A percentile compares a stretch with the other conserved stretches of the same genome.
phyloP scores from a whole-genome alignment of 2,888 invertebrate species.

The Heliothis peltigera region DNA sequence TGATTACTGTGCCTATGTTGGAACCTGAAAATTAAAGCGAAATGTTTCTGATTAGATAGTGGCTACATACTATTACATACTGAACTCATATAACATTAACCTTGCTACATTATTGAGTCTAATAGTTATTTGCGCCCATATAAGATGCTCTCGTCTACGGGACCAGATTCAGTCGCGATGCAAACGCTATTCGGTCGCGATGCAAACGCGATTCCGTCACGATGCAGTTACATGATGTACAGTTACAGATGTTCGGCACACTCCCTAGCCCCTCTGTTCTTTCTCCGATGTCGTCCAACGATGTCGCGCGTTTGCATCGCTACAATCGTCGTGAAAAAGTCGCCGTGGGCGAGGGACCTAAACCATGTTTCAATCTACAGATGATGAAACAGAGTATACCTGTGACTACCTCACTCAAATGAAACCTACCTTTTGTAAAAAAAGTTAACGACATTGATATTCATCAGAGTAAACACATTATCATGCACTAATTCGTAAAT shows the following conservation, averaged over 20 bases:
- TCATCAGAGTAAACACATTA: constrained; percentile 24
- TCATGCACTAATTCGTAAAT: constrained; percentile 27
- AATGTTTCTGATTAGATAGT: constrained; percentile 12
- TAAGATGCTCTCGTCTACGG: no score
- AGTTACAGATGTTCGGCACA: no score
- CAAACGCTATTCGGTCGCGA: no score
- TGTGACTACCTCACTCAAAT: not conserved
- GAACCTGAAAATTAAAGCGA: constrained; percentile 91
- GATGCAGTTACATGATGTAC: not conserved
- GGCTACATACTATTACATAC: not conserved
- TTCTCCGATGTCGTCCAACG: no score
- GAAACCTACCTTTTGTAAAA: not conserved
- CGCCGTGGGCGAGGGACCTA: no score
- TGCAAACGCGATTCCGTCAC: no score
- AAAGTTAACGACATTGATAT: constrained; percentile 25
- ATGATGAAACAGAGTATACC: not conserved
- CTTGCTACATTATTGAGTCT: not conserved
- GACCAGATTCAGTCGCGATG: no score
- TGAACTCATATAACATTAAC: not conserved
- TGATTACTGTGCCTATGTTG: constrained; percentile 97
- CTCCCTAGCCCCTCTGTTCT: no score
- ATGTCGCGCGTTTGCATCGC: no score
- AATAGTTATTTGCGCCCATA: no score
- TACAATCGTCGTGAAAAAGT: no score
- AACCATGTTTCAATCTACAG: no score